These are phyloP conservation scores for Theretra japonica DNA, from an alignment of 2,888 invertebrate genomes.

Conservation along the genomic window DNA sequence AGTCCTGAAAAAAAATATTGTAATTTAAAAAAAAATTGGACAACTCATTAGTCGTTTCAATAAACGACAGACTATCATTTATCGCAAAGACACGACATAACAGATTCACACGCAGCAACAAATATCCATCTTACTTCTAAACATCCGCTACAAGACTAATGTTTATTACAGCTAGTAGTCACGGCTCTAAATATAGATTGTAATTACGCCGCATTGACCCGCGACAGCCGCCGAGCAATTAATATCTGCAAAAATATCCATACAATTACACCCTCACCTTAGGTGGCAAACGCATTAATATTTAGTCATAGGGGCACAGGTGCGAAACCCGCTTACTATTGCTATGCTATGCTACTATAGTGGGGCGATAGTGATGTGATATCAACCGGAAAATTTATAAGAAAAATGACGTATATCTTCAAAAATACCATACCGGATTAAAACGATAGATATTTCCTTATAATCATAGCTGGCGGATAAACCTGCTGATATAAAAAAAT, in stretches of 20 bases:
- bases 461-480: too few species aligned
- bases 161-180: constrained; percentile 8
- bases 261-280: constrained; percentile 28
- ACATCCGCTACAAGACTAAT: background rate
- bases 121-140: background rate
- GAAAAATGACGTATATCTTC: too few species aligned
- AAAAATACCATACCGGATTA: too few species aligned
- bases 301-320: constrained; percentile 26
- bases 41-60: too few species aligned
- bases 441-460: too few species aligned
- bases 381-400: background rate
- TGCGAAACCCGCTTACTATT: constrained; percentile 22
- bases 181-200: constrained; percentile 1
- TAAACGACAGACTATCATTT: background rate
- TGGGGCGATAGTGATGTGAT: constrained; percentile 3
- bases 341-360: background rate
- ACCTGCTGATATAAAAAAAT: too few species aligned
- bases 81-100: background rate
- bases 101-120: background rate
- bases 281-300: constrained; percentile 30
- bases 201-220: constrained; percentile 24
- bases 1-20: too few species aligned
- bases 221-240: constrained; percentile 21
- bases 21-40: too few species aligned
- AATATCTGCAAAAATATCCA: constrained; percentile 21